Base-by-base conservation (phyloP, 2,888 invertebrate species). In the Aleiodes testaceus region DNA sequence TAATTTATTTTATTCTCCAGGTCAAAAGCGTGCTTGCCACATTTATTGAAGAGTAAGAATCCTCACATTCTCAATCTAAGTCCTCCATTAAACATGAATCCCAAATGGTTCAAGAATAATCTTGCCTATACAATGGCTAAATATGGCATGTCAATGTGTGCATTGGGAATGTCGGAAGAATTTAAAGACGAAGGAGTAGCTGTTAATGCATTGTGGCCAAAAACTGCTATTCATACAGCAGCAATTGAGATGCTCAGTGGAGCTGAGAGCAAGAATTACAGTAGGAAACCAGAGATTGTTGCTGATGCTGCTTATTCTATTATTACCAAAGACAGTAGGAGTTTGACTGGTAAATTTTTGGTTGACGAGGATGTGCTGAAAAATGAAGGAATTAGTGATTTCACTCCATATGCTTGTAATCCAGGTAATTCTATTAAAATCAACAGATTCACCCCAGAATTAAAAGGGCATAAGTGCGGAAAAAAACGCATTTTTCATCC, bases 61-160 rank as follows among this genome's bases (percentile, higher is more conserved):
- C 95, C 97, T 0, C 98, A 99, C 84, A 97, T 99, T 78, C 90
- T 99, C 16, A 99, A 98, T 87, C 89, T 99, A 65, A 97, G 97
- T 22, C 99, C 99, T 1, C 99, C 99, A 0, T 89, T 99, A 16
- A 95, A 94, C 85, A 91, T 99, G 93, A 91, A 92, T 78, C 92
- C 96, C 0, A 89, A 92, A 79, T 99, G 99, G 99, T 97, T 99
- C 86, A 91, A 92, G 65, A 90, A 94, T 77, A 95, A 98, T 88
- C 95, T 97, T 59, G 98, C 98, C 0, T 99, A 99, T 88, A 98
- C 98, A 0, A 98, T 98, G 93, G 97, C 99, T 2, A 99, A 99
- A 86, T 99, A 97, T 87, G 98, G 98, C 20, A 98, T 98, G 98
- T 97, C 97, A 0, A 96, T 99, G 97, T 98, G 98, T 87, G 97